A percentile compares a stretch with the other conserved stretches of the same genome.
Evolutionary conservation across 2,888 invertebrate species (phyloP).

Genomic region (Germaria angustata): DNA sequence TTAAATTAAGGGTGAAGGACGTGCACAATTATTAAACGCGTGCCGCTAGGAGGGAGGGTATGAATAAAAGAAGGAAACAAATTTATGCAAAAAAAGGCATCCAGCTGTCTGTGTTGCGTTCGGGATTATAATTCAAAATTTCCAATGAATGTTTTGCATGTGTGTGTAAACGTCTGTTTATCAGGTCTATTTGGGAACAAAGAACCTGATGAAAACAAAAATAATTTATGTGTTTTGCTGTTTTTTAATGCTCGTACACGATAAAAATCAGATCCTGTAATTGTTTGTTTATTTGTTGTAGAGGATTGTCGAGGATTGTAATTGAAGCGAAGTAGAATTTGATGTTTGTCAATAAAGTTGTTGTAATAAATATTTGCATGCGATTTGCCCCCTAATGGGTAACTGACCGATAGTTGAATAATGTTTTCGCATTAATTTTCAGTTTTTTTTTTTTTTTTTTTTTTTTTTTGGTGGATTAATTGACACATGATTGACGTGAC

Average conservation of each 20-base stretch:
- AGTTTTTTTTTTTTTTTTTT: too few species aligned
- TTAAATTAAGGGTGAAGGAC: slow-evolving; percentile 45
- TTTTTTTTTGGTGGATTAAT: slow-evolving; percentile 69
- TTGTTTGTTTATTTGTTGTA: slow-evolving; percentile 32
- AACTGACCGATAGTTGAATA: slow-evolving; percentile 38
- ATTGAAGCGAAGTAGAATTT: slow-evolving; percentile 1
- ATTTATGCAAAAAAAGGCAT: slow-evolving; percentile 46
- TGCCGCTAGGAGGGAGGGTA: slow-evolving; percentile 49
- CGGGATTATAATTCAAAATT: slow-evolving; percentile 20
- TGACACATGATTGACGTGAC: slow-evolving; percentile 79
- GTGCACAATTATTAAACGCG: slow-evolving; percentile 35
- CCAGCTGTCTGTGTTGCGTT: slow-evolving; percentile 42
- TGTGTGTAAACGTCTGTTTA: background rate
- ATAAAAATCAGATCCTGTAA: slow-evolving; percentile 49
- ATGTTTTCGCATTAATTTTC: slow-evolving; percentile 16
- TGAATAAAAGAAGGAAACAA: background rate
- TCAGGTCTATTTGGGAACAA: slow-evolving; percentile 44
- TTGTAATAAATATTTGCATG: slow-evolving; percentile 53
- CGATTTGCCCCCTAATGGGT: slow-evolving; percentile 49
- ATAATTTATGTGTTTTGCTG: slow-evolving; percentile 30
- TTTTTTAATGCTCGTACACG: slow-evolving; percentile 19
- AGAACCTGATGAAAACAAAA: slow-evolving; percentile 42
- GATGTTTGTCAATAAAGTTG: background rate
- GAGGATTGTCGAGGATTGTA: slow-evolving; percentile 13
- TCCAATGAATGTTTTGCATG: slow-evolving; percentile 36